Evolutionary conservation across 1,140 invertebrate species (phyloP).

Genomic region (Drosophila hydei): DNA sequence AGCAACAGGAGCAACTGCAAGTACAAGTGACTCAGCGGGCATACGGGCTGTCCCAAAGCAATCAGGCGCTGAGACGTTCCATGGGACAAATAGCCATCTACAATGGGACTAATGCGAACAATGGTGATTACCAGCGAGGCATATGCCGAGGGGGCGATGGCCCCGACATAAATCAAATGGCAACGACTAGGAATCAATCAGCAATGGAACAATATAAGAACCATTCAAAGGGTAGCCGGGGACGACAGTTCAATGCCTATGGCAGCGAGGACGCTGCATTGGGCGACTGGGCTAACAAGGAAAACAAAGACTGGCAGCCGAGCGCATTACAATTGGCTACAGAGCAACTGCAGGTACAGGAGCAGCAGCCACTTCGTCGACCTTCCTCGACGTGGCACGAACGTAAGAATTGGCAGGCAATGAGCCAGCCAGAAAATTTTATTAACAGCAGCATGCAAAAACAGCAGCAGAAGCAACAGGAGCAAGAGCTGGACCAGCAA

Average conservation of each 20-base stretch:
- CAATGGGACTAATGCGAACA: conserved; percentile 51
- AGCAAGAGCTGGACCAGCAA: conserved; percentile 45
- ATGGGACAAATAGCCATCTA: conserved; percentile 38
- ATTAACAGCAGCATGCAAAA: conserved; percentile 66
- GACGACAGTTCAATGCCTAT: conserved; percentile 44
- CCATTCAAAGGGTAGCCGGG: conserved; percentile 36
- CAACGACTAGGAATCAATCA: conserved; percentile 75
- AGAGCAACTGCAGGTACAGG: conserved; percentile 5
- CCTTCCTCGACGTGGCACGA: conserved; percentile 30
- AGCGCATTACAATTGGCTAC: conserved; percentile 58
- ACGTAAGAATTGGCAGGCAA: conserved; percentile 63
- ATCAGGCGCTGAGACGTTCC: conserved; percentile 26
- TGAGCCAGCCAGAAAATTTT: conserved; percentile 74
- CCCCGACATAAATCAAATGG: conserved; percentile 72
- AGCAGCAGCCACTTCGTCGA: conserved; percentile 8
- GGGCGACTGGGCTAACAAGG: conserved; percentile 20
- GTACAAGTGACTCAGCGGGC: conserved; percentile 17
- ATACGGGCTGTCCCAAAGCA: conserved; percentile 28
- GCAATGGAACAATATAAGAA: conserved; percentile 66
- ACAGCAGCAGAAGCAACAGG: conserved; percentile 47
- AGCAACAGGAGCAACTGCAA: conserved; percentile 2
- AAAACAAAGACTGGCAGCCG: conserved; percentile 53
- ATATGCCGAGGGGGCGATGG: conserved; percentile 9
- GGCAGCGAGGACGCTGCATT: conserved; percentile 3
- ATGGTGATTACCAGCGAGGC: conserved; percentile 31